Percentiles rank a stretch among this genome's conserved stretches.
Conservation (phyloP, 2,113 vertebrate species). For the Telmatochromis sp. region DNA sequence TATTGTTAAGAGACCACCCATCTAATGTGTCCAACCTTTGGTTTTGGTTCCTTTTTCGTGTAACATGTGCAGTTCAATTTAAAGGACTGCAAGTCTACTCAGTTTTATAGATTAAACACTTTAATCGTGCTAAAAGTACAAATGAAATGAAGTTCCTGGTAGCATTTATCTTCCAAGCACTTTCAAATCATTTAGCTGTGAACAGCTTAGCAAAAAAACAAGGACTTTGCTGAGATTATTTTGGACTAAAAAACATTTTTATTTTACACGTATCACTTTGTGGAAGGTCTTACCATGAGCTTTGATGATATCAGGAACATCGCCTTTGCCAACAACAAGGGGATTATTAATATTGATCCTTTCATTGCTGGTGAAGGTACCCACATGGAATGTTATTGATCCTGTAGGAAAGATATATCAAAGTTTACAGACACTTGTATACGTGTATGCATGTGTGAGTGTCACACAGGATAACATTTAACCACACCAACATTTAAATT, state of each 20-base stretch:
- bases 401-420: conserved; percentile 38
- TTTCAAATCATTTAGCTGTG: neutral
- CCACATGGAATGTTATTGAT: conserved; percentile 42
- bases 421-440: neutral
- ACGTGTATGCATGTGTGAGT: accelerated
- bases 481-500: neutral
- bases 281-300: conserved; percentile 27
- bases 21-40: neutral
- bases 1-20: neutral
- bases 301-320: conserved; percentile 7
- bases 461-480: neutral
- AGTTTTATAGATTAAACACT: neutral
- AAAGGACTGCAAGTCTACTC: neutral
- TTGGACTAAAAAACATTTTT: neutral
- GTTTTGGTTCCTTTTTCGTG: accelerated
- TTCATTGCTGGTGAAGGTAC: neutral
- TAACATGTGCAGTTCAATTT: neutral
- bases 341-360: conserved; percentile 36
- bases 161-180: neutral
- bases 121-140: neutral
- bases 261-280: neutral
- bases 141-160: neutral
- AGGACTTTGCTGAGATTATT: neutral
- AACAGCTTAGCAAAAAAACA: neutral
- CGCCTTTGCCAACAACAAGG: neutral